Evolutionary conservation across 1,140 invertebrate genomes (phyloP).

Genomic region (Globodera ellingtonae): DNA sequence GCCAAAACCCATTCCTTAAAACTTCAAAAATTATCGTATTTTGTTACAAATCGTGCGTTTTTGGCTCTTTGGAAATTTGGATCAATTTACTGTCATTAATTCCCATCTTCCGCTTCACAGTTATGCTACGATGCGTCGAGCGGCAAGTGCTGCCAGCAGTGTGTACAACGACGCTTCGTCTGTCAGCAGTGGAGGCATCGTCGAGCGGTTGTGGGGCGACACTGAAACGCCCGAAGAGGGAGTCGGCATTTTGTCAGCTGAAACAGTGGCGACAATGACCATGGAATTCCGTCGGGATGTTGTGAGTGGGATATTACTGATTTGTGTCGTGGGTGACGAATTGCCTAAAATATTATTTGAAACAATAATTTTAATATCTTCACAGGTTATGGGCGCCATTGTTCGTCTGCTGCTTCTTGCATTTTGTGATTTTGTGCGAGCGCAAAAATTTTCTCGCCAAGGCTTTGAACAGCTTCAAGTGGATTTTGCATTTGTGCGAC

Average conservation of each 20-base stretch:
- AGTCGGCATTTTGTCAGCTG: not conserved
- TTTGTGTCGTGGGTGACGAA: too few species aligned
- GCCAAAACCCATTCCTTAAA: too few species aligned
- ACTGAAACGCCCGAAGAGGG: conserved; percentile 3
- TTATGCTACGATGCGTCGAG: conserved; percentile 25
- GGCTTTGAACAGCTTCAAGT: conserved; percentile 28
- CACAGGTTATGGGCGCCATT: conserved; percentile 22
- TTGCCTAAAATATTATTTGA: too few species aligned
- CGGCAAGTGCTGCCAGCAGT: conserved; percentile 27
- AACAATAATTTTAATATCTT: not conserved
- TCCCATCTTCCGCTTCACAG: not conserved
- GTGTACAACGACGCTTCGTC: conserved; percentile 21
- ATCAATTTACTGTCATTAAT: too few species aligned
- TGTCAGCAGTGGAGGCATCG: conserved; percentile 22
- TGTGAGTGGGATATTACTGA: not conserved
- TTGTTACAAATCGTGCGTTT: too few species aligned
- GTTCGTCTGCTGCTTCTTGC: not conserved
- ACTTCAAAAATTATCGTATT: too few species aligned
- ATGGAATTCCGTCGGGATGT: conserved; percentile 25
- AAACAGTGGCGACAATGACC: conserved; percentile 5
- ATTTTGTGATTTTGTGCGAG: conserved; percentile 20
- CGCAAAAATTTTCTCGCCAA: conserved; percentile 23
- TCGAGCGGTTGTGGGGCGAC: conserved; percentile 29
- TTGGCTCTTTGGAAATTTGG: too few species aligned
- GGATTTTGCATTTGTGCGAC: conserved; percentile 32